Conservation (phyloP, 2,888 invertebrate genomes). For the Latrodectus hesperus region DNA sequence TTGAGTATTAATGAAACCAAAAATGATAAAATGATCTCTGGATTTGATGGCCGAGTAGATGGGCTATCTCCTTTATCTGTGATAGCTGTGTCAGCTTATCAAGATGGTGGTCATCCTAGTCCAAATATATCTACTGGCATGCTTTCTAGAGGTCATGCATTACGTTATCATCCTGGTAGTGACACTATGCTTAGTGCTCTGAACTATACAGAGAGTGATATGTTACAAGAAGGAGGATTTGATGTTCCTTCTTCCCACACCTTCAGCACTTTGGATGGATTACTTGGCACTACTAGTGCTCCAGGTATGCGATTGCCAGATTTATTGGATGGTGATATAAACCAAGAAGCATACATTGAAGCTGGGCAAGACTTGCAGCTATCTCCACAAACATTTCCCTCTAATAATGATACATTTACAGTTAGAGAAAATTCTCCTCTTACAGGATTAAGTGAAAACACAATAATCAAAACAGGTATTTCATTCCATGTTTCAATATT, state of each 20-base stretch:
- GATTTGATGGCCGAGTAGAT: slow-evolving; percentile 57
- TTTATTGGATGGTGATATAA: slow-evolving; percentile 74
- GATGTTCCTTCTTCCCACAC: slow-evolving; percentile 72
- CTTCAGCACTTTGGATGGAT: slow-evolving; percentile 73
- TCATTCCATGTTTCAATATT: not conserved
- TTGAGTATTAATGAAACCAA: slow-evolving; percentile 64
- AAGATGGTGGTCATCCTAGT: slow-evolving; percentile 73
- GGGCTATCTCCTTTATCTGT: slow-evolving; percentile 69
- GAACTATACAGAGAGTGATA: slow-evolving; percentile 74
- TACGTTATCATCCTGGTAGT: slow-evolving; percentile 73
- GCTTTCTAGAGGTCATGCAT: slow-evolving; percentile 70
- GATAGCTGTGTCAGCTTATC: slow-evolving; percentile 72
- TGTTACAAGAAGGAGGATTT: slow-evolving; percentile 74
- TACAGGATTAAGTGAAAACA: slow-evolving; percentile 63
- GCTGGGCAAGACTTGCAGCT: slow-evolving; percentile 72
- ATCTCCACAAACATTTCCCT: slow-evolving; percentile 73
- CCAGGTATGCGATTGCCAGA: slow-evolving; percentile 72
- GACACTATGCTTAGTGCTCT: slow-evolving; percentile 76
- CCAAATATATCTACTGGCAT: slow-evolving; percentile 72
- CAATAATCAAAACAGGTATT: slow-evolving; percentile 51
- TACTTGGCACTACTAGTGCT: slow-evolving; percentile 72
- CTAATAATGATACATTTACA: slow-evolving; percentile 70
- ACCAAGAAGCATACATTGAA: slow-evolving; percentile 74
- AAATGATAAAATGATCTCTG: slow-evolving; percentile 69
- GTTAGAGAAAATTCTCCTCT: slow-evolving; percentile 71